phyloP scores from a whole-genome alignment of 2,797 vertebrate genomes.

The Borostomias antarcticus region DNA sequence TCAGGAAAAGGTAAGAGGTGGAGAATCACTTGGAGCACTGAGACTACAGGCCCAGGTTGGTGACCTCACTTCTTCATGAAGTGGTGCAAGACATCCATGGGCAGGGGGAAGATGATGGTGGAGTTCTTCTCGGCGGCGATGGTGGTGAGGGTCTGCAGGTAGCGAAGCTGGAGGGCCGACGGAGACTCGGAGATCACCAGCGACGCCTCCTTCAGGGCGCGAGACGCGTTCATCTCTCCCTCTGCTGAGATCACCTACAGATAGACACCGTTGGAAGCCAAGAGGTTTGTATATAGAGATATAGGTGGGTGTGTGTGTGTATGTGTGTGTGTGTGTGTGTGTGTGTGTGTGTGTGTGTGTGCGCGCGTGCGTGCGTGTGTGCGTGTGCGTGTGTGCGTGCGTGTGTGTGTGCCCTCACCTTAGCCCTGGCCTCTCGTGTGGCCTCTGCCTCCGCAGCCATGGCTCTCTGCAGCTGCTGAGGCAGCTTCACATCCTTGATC shows the following conservation, averaged over 20 bases:
- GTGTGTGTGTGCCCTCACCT: conserved; percentile 60
- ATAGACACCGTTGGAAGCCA: background rate
- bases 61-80: conserved; percentile 67
- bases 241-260: conserved; percentile 80
- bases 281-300: background rate
- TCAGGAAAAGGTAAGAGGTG: background rate
- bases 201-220: conserved; percentile 81
- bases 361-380: background rate
- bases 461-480: conserved; percentile 78
- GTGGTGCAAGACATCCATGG: conserved; percentile 72
- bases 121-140: conserved; percentile 84
- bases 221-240: conserved; percentile 83
- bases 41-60: background rate
- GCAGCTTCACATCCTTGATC: conserved; percentile 83
- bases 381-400: too few species aligned
- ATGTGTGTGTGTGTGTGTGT: background rate
- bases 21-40: background rate
- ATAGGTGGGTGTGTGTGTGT: background rate
- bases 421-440: conserved; percentile 79
- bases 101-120: conserved; percentile 83
- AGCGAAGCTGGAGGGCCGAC: conserved; percentile 81
- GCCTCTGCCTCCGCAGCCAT: conserved; percentile 84
- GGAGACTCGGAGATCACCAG: conserved; percentile 81
- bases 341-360: background rate
- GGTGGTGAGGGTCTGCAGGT: conserved; percentile 82